phyloP scores from a whole-genome alignment of 2,113 vertebrate genomes.

The Monarcha castaneiventris region DNA sequence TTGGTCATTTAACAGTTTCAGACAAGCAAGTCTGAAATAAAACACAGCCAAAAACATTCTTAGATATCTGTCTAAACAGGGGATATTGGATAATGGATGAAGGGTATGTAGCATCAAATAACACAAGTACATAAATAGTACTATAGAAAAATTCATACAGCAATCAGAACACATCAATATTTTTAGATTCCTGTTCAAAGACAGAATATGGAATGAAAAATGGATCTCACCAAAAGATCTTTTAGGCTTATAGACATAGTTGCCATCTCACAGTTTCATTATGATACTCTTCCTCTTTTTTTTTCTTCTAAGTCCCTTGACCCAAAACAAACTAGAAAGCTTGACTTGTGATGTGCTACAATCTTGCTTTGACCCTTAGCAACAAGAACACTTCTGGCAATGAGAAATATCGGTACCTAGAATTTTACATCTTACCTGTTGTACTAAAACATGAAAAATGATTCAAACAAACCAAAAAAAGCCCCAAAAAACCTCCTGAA shows the following conservation, averaged over 20 bases:
- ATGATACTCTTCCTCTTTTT: not conserved
- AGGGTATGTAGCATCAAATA: not conserved
- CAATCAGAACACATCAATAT: not conserved
- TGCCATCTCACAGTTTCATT: not conserved
- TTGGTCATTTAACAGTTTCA: not conserved
- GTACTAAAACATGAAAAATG: not conserved
- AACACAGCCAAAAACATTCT: not conserved
- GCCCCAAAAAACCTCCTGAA: fast-evolving
- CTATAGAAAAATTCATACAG: not conserved
- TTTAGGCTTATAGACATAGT: not conserved
- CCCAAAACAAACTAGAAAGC: not conserved
- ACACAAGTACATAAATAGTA: not conserved
- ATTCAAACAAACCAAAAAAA: not conserved
- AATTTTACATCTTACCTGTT: not conserved
- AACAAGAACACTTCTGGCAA: not conserved
- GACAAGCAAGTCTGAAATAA: not conserved
- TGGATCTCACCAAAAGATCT: not conserved
- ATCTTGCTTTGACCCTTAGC: not conserved
- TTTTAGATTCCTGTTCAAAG: not conserved
- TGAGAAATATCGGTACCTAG: not conserved
- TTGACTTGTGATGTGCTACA: not conserved
- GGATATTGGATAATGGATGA: not conserved
- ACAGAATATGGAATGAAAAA: not conserved
- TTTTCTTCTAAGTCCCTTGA: not conserved
- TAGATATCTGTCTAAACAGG: not conserved